Evolutionary conservation across 2,113 vertebrate genomes (phyloP), one percentile per base, ranked within the genome.

Genomic region (Phrynosoma blainvillii): DNA sequence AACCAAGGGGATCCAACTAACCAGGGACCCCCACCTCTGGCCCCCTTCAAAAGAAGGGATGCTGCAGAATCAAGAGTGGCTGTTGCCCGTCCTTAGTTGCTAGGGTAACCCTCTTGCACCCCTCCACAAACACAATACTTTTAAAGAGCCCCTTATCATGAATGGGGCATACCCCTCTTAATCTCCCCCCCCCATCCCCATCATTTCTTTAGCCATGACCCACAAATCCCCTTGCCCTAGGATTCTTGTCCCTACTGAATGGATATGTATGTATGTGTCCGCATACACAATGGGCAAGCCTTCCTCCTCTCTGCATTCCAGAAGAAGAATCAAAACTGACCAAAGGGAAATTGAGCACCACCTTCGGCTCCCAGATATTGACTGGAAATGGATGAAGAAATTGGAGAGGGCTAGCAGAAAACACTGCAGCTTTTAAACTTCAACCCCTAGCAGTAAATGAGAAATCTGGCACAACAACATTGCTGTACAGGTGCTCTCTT

Each of bases 1-100:
- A 96, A 97, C 96, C 74, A 89, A 86, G 94, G 95, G 95, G 92
- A 94, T 87, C 88, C 71, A 75, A 79, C 78, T 84, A 73, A 86
- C 84, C 52, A 70, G 80, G 90, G 62, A 25, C 68, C 92, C 90
- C 88, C 77, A 80, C 84, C 84, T 73, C 12, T 0, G 3, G 3
- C 81, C 59, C 30, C 1, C 13, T 13, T 25, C 20, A 87, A 89
- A 84, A 75, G 89, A 79, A 90, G 88, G 91, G 82, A 94, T 93
- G 94, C 88, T 88, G 94, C 73, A 90, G 66, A 86, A 54, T 32
- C 76, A 86, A n/a, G 87, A 68, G 84, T 42, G 7, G 40, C 66
- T 25, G 42, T 70, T 52, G 42, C 87, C 81, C 65, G 68, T 59
- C 74, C 62, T 81, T 7, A 56, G 79, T 82, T 86, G 88, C 84